Base-by-base conservation (phyloP, 2,113 vertebrate species). In the Erinaceus europaeus region DNA sequence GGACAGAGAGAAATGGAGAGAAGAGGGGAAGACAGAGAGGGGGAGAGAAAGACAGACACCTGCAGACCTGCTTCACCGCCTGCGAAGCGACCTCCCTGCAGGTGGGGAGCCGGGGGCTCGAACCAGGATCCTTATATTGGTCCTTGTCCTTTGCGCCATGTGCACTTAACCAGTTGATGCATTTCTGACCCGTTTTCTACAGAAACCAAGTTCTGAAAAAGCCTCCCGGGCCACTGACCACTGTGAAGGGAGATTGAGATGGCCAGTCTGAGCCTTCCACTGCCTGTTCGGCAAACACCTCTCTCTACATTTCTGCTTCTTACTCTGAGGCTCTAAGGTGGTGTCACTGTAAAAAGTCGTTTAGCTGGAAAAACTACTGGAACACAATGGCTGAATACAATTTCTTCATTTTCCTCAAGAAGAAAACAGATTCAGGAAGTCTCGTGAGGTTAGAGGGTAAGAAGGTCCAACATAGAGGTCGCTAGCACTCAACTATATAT, bases 351-450 rank as follows among this genome's bases (percentile, higher is more conserved):
- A 59, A 86, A 84, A 84, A 62, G 11, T 21, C 68, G 40, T 74
- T 86, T 52, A 73, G 21, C 29, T 61, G 52, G 81, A 42, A 57
- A 83, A 46, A 52, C 61, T 23, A 62, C 18, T 38, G n/a, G 46
- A 76, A 90, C 90, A 79, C 34, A 79, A 21, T 40, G 42, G 38
- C 36, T 40, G 81, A 62, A 44, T 75, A 52, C 18, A 79, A 85
- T 40, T 18, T 48, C 64, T 40, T 85, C 55, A 74, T 88, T 79
- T 85, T 55, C 79, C 44, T n/a, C 59, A 85, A 76, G 61, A 84
- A 82, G 75, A n/a, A 89, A 92, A 87, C 59, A 92, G 20, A 77
- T 4, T 32, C 5, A 40, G 9, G 46, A 69, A 72, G 55, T 50
- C 69, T 2, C 65, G 57, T 9, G 5, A 7, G 55, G 52, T 83